These are phyloP conservation scores for Harpalus rufipes DNA, from an alignment of 2,888 invertebrate species.

Conservation along the genomic window DNA sequence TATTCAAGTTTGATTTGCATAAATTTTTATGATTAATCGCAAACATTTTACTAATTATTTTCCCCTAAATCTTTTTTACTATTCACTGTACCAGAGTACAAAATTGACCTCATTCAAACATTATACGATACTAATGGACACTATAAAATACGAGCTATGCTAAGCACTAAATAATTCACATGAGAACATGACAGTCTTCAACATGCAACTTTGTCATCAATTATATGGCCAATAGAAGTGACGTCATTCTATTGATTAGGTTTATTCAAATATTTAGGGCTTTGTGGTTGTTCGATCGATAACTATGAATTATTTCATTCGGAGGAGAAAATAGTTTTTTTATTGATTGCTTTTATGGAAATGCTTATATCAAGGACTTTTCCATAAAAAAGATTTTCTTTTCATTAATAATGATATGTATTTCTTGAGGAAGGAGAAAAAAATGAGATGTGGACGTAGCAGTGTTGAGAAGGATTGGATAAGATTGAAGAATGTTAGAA, in stretches of 20 bases:
- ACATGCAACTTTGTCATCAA: conserved; percentile 19
- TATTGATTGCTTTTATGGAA: background rate
- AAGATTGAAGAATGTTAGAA: no score
- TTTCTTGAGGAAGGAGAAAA: no score
- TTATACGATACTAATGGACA: background rate
- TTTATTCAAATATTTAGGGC: conserved; percentile 7
- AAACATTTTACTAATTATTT: no score
- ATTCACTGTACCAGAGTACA: no score
- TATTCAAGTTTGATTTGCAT: background rate
- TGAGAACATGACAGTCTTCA: background rate
- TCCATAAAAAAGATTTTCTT: no score
- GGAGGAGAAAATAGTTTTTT: background rate
- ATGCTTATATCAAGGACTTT: no score
- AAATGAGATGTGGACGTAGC: no score
- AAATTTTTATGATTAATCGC: background rate
- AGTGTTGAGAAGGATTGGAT: no score
- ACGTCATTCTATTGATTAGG: conserved; percentile 19
- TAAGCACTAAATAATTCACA: background rate
- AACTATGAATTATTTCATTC: background rate
- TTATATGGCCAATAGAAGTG: background rate
- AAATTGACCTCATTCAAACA: no score
- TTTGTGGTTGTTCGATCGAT: background rate
- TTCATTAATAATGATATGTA: no score
- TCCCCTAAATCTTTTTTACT: no score
- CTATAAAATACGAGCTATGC: background rate